Evolutionary conservation across 2,113 vertebrate species (phyloP), one percentile per base, ranked within the genome.

Genomic region (Peromyscus californicus): DNA sequence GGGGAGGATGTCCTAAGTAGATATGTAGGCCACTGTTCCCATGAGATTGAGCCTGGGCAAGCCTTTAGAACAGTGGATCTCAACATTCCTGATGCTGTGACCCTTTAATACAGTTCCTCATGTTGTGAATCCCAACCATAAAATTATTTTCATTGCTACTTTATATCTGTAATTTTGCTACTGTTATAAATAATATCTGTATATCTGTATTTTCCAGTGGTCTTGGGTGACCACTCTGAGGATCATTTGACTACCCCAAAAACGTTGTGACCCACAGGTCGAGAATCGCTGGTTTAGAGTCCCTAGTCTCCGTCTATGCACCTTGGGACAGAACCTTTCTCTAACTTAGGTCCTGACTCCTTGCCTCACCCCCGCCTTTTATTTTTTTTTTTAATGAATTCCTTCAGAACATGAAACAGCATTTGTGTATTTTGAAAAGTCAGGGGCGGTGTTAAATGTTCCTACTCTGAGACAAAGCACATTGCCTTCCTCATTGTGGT

Each of bases 371-470:
- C 0, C 79, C 97, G 96, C 93, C 97, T 97, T 96, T 95, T 97
- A 51, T 98, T 78, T 79, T 59, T 59, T 59, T 59, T 80, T 82
- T 61, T 10, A 84, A 95, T 42, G 98, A 96, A 98, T 98, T 98
- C 97, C 98, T 98, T 96, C 90, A 29, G 95, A 93, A 97, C 97
- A 98, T 98, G 97, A 97, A 98, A 97, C 87, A 90, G 97, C 97
- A 79, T 98, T 98, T 98, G 98, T 98, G 98, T 98, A 98, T 99
- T 99, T 98, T 98, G 98, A 99, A 97, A 99, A 98, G 98, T 98
- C 98, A 98, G 98, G 97, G 98, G 97, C 98, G 24, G 97, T 96
- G 98, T 98, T 98, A 98, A 98, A 98, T 97, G 98, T 98, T 98
- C 98, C 97, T 98, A 94, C 98, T 98, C 95, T 99, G 98, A 99